phyloP scores from a whole-genome alignment of 2,113 vertebrate species.

The Galeopterus variegatus region DNA sequence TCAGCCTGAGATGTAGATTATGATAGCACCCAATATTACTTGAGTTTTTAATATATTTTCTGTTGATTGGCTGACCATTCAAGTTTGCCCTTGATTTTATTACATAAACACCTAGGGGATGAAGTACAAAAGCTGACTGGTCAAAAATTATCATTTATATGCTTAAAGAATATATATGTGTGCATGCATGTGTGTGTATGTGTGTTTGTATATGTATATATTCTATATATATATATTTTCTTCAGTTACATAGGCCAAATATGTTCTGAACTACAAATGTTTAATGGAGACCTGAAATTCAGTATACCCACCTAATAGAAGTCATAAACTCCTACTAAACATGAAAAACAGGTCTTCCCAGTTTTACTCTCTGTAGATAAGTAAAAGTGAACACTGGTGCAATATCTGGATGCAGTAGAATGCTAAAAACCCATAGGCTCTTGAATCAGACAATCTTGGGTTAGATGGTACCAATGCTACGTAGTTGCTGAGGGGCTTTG shows the following conservation, averaged over 20 bases:
- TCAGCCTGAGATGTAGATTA: background rate
- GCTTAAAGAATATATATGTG: background rate
- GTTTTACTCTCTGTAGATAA: background rate
- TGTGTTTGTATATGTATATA: background rate
- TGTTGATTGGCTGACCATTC: background rate
- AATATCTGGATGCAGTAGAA: background rate
- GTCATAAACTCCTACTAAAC: background rate
- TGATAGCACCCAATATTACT: background rate
- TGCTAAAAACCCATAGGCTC: background rate
- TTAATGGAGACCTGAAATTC: background rate
- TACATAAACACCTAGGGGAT: background rate
- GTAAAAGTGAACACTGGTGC: background rate
- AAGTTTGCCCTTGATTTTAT: background rate
- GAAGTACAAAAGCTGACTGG: background rate
- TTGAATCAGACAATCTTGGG: background rate
- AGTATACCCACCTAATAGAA: background rate
- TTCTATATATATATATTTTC: background rate
- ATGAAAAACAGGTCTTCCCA: background rate
- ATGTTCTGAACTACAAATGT: background rate
- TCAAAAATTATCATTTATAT: conserved; percentile 15
- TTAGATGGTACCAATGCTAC: background rate
- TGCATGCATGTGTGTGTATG: background rate
- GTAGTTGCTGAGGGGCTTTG: background rate
- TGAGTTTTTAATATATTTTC: background rate
- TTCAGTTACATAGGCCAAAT: background rate